Conservation (phyloP, 2,888 invertebrate species). For the Lottia scabra region DNA sequence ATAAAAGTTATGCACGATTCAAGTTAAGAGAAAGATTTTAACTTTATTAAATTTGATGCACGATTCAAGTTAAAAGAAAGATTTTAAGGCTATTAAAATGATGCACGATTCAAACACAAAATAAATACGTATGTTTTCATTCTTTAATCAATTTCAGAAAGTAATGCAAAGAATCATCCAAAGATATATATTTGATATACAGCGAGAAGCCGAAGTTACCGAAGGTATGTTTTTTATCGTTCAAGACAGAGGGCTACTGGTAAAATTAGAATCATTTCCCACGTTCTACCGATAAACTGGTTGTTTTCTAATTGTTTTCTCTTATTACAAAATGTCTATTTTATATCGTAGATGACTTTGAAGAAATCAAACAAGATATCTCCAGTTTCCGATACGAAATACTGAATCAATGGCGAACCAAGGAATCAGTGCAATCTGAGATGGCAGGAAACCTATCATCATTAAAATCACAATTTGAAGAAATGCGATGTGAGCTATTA, state of each 20-base stretch:
- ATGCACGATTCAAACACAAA: too few species aligned
- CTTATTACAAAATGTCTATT: too few species aligned
- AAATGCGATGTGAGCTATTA: not conserved
- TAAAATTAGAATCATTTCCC: too few species aligned
- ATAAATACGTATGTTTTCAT: not conserved
- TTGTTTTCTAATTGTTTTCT: too few species aligned
- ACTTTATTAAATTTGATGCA: too few species aligned
- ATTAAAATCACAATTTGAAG: constrained; percentile 22
- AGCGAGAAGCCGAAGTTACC: constrained; percentile 58
- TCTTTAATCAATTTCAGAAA: constrained; percentile 40
- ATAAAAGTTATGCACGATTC: too few species aligned
- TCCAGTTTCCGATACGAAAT: constrained; percentile 53
- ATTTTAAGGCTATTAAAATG: too few species aligned
- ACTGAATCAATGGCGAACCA: constrained; percentile 38
- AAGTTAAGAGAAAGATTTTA: too few species aligned
- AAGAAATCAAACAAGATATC: constrained; percentile 53
- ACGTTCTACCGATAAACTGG: too few species aligned
- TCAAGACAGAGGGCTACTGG: too few species aligned
- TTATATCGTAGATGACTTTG: constrained; percentile 40
- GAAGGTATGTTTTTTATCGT: constrained; percentile 43
- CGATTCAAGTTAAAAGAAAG: too few species aligned
- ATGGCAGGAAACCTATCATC: constrained; percentile 27
- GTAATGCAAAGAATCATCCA: constrained; percentile 59
- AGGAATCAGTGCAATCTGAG: constrained; percentile 32
- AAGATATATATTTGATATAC: constrained; percentile 60